phyloP scores from a whole-genome alignment of 2,113 vertebrate species.

The Oryzias melastigma region DNA sequence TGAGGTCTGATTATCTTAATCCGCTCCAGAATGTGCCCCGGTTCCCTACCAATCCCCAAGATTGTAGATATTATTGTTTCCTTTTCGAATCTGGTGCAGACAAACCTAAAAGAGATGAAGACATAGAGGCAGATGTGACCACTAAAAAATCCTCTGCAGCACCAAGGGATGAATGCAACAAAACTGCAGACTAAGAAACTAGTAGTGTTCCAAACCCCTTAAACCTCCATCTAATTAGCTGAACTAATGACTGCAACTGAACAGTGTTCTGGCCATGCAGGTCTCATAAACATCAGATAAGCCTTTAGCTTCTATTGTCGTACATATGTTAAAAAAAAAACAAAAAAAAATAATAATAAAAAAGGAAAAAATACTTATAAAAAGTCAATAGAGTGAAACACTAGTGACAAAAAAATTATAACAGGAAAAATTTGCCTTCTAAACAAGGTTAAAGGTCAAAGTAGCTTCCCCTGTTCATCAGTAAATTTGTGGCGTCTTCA shows the following conservation, averaged over 20 bases:
- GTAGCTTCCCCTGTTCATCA: too few species aligned
- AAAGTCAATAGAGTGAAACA: too few species aligned
- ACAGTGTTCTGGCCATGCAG: too few species aligned
- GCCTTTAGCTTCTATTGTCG: too few species aligned
- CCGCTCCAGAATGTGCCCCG: constrained; percentile 64
- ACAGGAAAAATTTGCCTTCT: too few species aligned
- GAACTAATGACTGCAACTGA: constrained; percentile 32
- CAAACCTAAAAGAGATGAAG: not conserved
- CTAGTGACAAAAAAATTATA: too few species aligned
- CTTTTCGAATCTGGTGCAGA: not conserved
- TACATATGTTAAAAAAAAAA: too few species aligned
- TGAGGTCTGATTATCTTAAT: constrained; percentile 70
- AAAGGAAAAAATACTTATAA: too few species aligned
- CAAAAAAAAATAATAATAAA: too few species aligned
- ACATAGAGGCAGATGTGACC: not conserved
- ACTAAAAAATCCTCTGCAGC: not conserved
- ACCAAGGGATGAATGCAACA: constrained; percentile 10
- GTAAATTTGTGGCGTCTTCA: too few species aligned
- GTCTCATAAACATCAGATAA: too few species aligned
- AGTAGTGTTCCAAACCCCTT: not conserved
- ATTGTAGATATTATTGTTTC: constrained; percentile 20
- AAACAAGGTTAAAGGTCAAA: too few species aligned
- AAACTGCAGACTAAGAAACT: constrained; percentile 1
- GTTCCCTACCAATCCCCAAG: constrained; percentile 38
- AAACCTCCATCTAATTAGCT: constrained; percentile 45